Conservation (phyloP, 2,797 vertebrate genomes). For the Myripristis murdjan region DNA sequence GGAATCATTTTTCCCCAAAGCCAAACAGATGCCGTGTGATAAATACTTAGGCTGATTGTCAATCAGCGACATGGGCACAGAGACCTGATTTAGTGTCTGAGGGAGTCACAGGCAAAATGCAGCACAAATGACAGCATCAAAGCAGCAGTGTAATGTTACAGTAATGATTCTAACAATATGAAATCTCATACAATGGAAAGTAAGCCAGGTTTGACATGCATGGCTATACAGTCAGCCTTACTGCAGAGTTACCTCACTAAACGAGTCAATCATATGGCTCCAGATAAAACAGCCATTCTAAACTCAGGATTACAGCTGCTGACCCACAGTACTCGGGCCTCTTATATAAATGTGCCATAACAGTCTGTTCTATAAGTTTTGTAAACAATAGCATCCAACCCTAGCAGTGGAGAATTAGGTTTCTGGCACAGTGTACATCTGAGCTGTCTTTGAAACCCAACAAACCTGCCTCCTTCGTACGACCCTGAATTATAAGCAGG, state of each 20-base stretch:
- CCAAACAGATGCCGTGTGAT: constrained; percentile 11
- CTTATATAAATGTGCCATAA: constrained; percentile 57
- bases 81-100: too few species aligned
- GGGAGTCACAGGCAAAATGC: not conserved
- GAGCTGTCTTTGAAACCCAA: constrained; percentile 10
- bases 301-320: constrained; percentile 72
- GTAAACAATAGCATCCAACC: constrained; percentile 19
- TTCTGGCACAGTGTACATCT: not conserved
- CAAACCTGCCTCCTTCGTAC: constrained; percentile 17
- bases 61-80: too few species aligned
- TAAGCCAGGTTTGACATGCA: constrained; percentile 57
- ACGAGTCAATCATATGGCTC: constrained; percentile 80
- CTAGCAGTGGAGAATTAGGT: not conserved
- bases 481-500: constrained; percentile 60
- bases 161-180: constrained; percentile 9
- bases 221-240: too few species aligned
- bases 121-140: not conserved
- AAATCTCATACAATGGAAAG: constrained; percentile 41
- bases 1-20: constrained; percentile 7
- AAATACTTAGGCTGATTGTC: constrained; percentile 8
- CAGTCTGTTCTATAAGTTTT: constrained; percentile 47
- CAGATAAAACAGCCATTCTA: constrained; percentile 63
- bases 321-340: constrained; percentile 61
- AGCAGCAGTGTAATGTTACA: not conserved
- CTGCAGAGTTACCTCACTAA: constrained; percentile 53